Evolutionary conservation across 1,140 invertebrate genomes (phyloP).

Genomic region (Diachasmimorpha longicaudata): DNA sequence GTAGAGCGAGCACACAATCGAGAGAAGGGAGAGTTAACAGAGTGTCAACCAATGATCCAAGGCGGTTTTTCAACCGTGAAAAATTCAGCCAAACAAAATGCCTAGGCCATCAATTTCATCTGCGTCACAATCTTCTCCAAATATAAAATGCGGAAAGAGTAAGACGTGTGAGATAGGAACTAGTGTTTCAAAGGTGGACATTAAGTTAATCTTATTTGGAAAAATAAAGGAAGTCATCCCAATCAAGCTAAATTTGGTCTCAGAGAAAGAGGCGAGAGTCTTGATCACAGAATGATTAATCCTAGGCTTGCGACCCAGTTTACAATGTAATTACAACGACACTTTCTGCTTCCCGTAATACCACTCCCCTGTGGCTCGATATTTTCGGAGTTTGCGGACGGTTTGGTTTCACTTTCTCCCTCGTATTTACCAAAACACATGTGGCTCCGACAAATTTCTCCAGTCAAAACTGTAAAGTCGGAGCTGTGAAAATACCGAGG

Average conservation of each 20-base stretch:
- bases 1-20: slow-evolving; percentile 32
- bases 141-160: too few species aligned
- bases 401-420: slow-evolving; percentile 13
- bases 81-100: slow-evolving; percentile 8
- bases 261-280: too few species aligned
- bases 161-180: too few species aligned
- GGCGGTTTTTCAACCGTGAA: slow-evolving; percentile 27
- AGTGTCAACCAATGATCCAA: slow-evolving; percentile 26
- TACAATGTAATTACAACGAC: slow-evolving; percentile 16
- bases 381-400: slow-evolving; percentile 27
- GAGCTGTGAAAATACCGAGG: background rate
- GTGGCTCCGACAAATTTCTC: background rate
- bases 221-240: too few species aligned
- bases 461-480: background rate
- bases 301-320: slow-evolving; percentile 57
- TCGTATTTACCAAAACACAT: background rate
- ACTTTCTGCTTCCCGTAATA: slow-evolving; percentile 22
- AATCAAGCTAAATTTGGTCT: too few species aligned
- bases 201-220: too few species aligned
- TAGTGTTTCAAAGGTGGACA: too few species aligned
- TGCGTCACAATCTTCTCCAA: background rate
- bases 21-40: background rate
- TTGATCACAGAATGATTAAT: background rate
- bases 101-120: slow-evolving; percentile 12
- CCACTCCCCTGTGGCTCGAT: background rate